These are phyloP conservation scores for Chromobotia macracanthus DNA, from an alignment of 2,797 vertebrate genomes.

Conservation along the genomic window DNA sequence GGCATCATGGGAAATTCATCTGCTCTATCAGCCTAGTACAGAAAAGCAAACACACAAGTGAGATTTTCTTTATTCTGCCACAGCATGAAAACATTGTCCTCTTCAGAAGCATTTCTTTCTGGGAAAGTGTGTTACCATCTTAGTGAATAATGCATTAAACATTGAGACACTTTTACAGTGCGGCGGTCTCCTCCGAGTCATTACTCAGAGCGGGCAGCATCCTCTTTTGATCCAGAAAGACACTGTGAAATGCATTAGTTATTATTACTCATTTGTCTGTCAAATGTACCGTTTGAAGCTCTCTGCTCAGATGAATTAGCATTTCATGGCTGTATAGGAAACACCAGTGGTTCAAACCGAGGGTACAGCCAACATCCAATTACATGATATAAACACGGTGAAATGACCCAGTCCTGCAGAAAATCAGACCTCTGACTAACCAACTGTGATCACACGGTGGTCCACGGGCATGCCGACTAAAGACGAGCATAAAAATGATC, in stretches of 20 bases:
- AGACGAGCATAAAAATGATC: no score
- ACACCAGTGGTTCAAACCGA: slow-evolving; percentile 50
- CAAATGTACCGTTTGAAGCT: slow-evolving; percentile 50
- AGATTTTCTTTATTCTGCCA: not conserved
- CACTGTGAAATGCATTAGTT: slow-evolving; percentile 50
- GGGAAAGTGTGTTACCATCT: slow-evolving; percentile 42
- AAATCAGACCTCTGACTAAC: not conserved
- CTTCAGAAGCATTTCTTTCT: slow-evolving; percentile 44
- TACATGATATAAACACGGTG: slow-evolving; percentile 38
- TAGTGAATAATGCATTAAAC: slow-evolving; percentile 57
- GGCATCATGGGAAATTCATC: not conserved
- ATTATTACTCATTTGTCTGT: slow-evolving; percentile 57
- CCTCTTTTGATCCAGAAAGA: slow-evolving; percentile 54
- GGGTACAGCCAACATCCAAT: slow-evolving; percentile 33
- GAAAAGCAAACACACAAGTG: slow-evolving; percentile 38
- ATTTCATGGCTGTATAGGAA: slow-evolving; percentile 38
- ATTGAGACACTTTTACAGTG: slow-evolving; percentile 49
- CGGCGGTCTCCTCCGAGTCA: slow-evolving; percentile 44
- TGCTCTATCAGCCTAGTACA: not conserved
- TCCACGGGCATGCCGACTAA: no score
- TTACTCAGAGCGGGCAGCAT: slow-evolving; percentile 47
- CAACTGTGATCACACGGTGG: no score
- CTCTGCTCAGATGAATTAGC: slow-evolving; percentile 35
- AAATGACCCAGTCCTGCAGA: slow-evolving; percentile 1
- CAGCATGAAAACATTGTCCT: slow-evolving; percentile 9